phyloP scores from a whole-genome alignment of 2,113 vertebrate genomes.

The Chlamydotis undulata region DNA sequence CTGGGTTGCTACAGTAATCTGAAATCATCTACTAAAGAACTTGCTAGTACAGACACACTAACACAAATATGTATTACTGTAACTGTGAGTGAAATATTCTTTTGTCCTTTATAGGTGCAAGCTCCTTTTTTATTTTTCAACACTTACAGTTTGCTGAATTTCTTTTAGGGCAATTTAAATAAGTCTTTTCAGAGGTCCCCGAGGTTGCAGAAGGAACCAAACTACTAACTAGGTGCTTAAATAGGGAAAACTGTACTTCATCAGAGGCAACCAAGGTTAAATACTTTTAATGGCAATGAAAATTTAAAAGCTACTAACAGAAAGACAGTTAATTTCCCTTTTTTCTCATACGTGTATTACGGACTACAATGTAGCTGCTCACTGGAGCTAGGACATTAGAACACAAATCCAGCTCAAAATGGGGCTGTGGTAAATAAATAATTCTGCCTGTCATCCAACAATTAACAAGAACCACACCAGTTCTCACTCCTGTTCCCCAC shows the following conservation, averaged over 20 bases:
- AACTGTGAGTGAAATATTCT: neutral
- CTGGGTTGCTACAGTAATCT: neutral
- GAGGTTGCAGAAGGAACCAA: neutral
- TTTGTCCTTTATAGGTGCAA: neutral
- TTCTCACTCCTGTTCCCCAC: neutral
- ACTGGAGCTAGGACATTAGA: neutral
- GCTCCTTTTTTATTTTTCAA: neutral
- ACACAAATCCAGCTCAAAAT: neutral
- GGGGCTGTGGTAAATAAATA: neutral
- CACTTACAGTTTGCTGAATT: neutral
- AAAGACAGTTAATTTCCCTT: neutral
- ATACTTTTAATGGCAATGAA: neutral
- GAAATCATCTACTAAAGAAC: neutral
- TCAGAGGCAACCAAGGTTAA: neutral
- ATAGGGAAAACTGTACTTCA: neutral
- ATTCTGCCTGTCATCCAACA: neutral
- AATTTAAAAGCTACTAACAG: neutral
- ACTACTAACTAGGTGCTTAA: neutral
- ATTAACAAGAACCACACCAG: neutral
- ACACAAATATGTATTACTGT: neutral
- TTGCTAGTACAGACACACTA: rapidly evolving
- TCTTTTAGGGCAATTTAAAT: neutral
- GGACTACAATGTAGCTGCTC: neutral
- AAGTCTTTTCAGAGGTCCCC: neutral
- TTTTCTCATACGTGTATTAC: neutral